phyloP scores from a whole-genome alignment of 37 sponge, comb jelly and placozoan genomes.

The Diacarnus erythraeanus region DNA sequence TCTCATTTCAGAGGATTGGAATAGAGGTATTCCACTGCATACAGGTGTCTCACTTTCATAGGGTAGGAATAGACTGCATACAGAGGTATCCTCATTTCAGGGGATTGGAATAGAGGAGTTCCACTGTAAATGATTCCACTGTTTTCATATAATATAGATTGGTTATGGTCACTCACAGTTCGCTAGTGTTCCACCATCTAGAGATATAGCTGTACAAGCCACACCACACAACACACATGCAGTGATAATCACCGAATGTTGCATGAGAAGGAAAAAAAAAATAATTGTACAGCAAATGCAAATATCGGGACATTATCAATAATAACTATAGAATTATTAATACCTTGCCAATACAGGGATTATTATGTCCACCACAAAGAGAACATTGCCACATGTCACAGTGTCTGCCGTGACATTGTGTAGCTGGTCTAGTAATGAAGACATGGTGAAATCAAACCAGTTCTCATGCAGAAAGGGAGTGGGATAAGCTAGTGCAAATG shows the following conservation, averaged over 20 bases:
- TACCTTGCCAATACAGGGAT: conserved; percentile 49
- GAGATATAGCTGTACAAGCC: conserved; percentile 25
- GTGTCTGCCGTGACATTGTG: conserved; percentile 2
- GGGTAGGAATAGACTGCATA: background rate
- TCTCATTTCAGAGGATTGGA: no score
- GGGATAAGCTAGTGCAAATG: conserved; percentile 34
- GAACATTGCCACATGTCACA: conserved; percentile 19
- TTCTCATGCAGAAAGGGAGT: conserved; percentile 23
- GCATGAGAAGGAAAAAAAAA: no score
- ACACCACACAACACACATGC: background rate
- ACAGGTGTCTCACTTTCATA: no score
- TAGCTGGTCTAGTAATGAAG: conserved; percentile 22
- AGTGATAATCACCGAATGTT: background rate
- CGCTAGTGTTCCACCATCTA: conserved; percentile 13
- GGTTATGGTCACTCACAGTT: conserved; percentile 14
- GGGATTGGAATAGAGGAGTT: no score
- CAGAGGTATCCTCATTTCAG: no score
- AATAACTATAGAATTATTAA: background rate
- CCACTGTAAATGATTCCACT: no score
- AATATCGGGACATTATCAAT: background rate
- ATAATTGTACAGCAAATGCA: background rate
- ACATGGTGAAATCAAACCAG: conserved; percentile 22
- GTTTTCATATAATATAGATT: conserved; percentile 1
- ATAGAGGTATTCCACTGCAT: no score
- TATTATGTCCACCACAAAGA: conserved; percentile 40